Percentiles rank a stretch among this genome's conserved stretches.
Evolutionary conservation across 2,888 invertebrate genomes (phyloP).

Genomic region (Scrobipalpa atriplicella): DNA sequence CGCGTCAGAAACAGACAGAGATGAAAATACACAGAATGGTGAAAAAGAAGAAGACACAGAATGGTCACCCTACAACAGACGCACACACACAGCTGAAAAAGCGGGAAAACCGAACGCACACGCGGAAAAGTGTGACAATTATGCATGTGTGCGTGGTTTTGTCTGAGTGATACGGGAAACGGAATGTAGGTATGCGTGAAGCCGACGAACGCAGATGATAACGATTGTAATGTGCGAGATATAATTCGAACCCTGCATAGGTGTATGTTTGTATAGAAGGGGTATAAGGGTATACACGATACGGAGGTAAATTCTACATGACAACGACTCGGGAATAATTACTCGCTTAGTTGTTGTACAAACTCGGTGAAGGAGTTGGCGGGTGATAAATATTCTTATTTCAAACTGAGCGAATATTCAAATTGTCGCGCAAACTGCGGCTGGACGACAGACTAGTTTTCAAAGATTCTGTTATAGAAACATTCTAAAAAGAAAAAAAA

Average conservation of each 20-base stretch:
- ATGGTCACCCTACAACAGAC: slow-evolving; percentile 32
- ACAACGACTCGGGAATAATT: slow-evolving; percentile 18
- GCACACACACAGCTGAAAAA: slow-evolving; percentile 26
- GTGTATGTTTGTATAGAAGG: background rate
- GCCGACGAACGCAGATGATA: slow-evolving; percentile 47
- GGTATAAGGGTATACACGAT: slow-evolving; percentile 3
- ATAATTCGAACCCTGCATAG: slow-evolving; percentile 42
- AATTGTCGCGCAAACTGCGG: slow-evolving; percentile 16
- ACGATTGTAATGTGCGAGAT: slow-evolving; percentile 55
- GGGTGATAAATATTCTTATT: slow-evolving; percentile 7
- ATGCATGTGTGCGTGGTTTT: slow-evolving; percentile 30
- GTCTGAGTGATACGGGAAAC: slow-evolving; percentile 41
- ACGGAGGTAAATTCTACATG: slow-evolving; percentile 13
- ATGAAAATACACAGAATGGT: slow-evolving; percentile 31
- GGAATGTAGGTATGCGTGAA: slow-evolving; percentile 53
- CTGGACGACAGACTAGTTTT: slow-evolving; percentile 32
- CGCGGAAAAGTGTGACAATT: slow-evolving; percentile 27
- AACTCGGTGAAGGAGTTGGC: background rate
- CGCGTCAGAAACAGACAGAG: slow-evolving; percentile 46
- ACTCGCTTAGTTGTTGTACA: slow-evolving; percentile 3
- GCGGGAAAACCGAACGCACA: slow-evolving; percentile 49
- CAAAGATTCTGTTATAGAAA: background rate
- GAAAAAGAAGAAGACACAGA: slow-evolving; percentile 36
- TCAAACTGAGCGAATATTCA: background rate
- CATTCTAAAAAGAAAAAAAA: background rate